These are phyloP conservation scores for Xenentodon cancila DNA, from an alignment of 2,797 vertebrate species.

Conservation along the genomic window DNA sequence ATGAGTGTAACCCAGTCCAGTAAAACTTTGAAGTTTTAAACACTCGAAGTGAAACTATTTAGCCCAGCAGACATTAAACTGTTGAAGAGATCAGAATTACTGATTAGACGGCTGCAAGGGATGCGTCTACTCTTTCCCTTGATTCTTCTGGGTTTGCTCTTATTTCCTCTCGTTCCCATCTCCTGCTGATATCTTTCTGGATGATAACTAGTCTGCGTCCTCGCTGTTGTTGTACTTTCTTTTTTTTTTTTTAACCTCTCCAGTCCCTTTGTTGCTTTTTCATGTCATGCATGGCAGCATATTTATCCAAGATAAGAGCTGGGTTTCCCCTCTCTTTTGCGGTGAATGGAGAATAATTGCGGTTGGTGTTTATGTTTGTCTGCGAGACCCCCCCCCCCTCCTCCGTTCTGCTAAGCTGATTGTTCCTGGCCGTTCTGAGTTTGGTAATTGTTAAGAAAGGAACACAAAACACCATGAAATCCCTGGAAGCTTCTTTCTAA, in stretches of 20 bases:
- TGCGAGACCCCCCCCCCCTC: constrained; percentile 42
- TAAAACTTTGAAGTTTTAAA: constrained; percentile 6
- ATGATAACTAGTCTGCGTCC: constrained; percentile 47
- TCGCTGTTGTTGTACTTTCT: constrained; percentile 36
- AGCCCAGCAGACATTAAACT: constrained; percentile 54
- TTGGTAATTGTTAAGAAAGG: constrained; percentile 48
- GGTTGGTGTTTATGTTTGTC: constrained; percentile 43
- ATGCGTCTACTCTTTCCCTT: constrained; percentile 57
- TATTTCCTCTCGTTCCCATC: constrained; percentile 51
- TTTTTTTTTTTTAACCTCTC: constrained; percentile 31
- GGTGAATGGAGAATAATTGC: constrained; percentile 80
- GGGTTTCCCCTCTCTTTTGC: constrained; percentile 73
- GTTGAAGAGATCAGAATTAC: constrained; percentile 63
- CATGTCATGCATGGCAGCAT: constrained; percentile 75
- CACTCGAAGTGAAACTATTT: constrained; percentile 49
- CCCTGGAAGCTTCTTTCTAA: constrained; percentile 9
- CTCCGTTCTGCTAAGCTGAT: constrained; percentile 27
- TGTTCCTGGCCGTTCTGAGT: constrained; percentile 37
- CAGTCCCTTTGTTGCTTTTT: constrained; percentile 76
- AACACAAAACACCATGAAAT: constrained; percentile 20
- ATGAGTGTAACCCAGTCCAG: not conserved
- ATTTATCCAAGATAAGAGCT: constrained; percentile 81
- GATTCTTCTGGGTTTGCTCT: constrained; percentile 55
- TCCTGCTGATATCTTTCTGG: constrained; percentile 44
- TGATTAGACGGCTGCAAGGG: constrained; percentile 44